Evolutionary conservation across 1,140 invertebrate species (phyloP).

Genomic region (Dreissena rostriformis): DNA sequence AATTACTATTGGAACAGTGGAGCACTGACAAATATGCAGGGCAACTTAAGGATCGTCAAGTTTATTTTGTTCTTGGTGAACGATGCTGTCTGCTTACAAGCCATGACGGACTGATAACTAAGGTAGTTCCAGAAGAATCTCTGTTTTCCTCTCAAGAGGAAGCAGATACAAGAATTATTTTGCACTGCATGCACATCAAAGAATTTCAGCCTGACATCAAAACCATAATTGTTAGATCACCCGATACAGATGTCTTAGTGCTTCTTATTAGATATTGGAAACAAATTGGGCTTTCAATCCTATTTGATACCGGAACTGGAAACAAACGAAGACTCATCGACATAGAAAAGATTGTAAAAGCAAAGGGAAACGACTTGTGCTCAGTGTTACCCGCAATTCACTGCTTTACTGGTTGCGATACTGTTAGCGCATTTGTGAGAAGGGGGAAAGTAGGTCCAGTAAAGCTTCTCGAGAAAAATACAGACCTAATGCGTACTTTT

Average conservation of each 20-base stretch:
- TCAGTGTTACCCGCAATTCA: not conserved
- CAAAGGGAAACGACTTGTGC: not conserved
- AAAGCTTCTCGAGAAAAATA: not conserved
- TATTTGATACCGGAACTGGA: conserved; percentile 21
- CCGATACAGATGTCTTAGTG: conserved; percentile 11
- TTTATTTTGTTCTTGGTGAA: not conserved
- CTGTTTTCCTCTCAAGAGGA: conserved; percentile 13
- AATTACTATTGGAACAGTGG: not conserved
- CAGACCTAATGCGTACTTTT: not conserved
- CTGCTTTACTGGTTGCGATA: conserved; percentile 7
- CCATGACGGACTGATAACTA: not conserved
- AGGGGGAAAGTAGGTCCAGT: not conserved
- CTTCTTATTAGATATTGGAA: not conserved
- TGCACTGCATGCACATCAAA: conserved; percentile 2
- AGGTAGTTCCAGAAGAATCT: not conserved
- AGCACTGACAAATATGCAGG: conserved; percentile 4
- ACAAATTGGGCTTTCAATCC: not conserved
- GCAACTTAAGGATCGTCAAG: not conserved
- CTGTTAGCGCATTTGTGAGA: conserved; percentile 1
- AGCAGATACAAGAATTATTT: conserved; percentile 14
- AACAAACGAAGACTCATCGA: conserved; percentile 9
- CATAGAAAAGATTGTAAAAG: not conserved
- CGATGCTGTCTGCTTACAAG: not conserved
- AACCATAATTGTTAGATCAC: not conserved
- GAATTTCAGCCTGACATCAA: not conserved